These are phyloP conservation scores for Brachyrhaphis roseni DNA, from an alignment of 2,797 vertebrate species.

Conservation along the genomic window DNA sequence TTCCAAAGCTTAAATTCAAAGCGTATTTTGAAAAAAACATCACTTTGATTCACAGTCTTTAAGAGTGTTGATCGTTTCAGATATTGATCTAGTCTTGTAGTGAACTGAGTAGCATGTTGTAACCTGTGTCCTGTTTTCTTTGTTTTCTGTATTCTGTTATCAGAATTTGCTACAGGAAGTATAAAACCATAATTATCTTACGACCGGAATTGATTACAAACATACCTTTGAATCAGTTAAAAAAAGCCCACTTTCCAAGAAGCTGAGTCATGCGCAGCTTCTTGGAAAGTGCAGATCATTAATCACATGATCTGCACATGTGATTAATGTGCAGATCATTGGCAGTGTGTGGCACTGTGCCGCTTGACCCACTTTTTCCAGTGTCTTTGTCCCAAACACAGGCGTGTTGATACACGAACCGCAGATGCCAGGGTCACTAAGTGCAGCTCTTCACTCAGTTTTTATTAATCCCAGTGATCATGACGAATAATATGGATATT, in stretches of 20 bases:
- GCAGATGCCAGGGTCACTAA: constrained; percentile 41
- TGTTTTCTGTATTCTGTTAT: not conserved
- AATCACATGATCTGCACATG: too few relatives aligned
- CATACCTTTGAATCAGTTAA: constrained; percentile 25
- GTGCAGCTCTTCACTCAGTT: not conserved
- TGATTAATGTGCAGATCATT: constrained; percentile 53
- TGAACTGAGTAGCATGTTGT: not conserved
- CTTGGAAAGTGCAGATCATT: too few relatives aligned
- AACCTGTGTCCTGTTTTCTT: not conserved
- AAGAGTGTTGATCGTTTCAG: not conserved
- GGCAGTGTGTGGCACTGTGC: constrained; percentile 30
- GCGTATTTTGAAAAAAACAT: not conserved
- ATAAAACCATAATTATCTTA: not conserved
- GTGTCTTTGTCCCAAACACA: constrained; percentile 20
- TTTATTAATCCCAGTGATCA: not conserved
- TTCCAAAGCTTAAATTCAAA: not conserved
- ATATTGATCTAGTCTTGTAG: not conserved
- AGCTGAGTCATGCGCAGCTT: constrained; percentile 32
- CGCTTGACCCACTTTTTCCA: constrained; percentile 61
- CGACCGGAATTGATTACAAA: constrained; percentile 25
- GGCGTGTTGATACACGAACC: constrained; percentile 18
- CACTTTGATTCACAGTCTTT: not conserved
- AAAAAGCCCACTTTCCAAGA: constrained; percentile 23
- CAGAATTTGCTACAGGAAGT: not conserved
- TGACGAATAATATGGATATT: not conserved